Evolutionary conservation across 2,113 vertebrate genomes (phyloP).

Genomic region (Benitochromis conjunctus): DNA sequence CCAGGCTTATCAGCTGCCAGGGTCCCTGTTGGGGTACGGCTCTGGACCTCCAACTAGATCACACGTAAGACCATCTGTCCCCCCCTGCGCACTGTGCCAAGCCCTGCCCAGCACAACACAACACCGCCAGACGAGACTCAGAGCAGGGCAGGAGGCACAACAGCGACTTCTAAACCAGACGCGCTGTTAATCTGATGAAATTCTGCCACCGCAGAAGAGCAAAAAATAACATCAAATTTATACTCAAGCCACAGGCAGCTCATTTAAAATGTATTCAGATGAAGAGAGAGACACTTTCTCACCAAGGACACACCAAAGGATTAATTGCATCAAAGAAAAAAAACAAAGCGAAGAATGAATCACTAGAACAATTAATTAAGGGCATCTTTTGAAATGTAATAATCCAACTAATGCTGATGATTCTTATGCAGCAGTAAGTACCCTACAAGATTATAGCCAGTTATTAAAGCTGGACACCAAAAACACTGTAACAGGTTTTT

Average conservation of each 20-base stretch:
- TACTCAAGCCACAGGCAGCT: conserved; percentile 27
- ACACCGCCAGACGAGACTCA: conserved; percentile 43
- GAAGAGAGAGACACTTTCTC: not conserved
- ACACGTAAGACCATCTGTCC: conserved; percentile 60
- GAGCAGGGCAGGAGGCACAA: conserved; percentile 16
- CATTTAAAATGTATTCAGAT: conserved; percentile 42
- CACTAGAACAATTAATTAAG: not conserved
- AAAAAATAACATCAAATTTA: conserved; percentile 29
- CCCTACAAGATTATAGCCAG: conserved; percentile 6
- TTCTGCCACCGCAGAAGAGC: conserved; percentile 1
- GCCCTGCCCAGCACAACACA: conserved; percentile 23
- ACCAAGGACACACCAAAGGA: not conserved
- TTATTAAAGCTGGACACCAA: not conserved
- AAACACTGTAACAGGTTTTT: conserved; percentile 21
- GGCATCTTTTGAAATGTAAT: not conserved
- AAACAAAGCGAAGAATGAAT: not conserved
- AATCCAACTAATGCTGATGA: not conserved
- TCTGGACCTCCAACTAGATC: conserved; percentile 60
- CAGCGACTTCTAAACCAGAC: conserved; percentile 1
- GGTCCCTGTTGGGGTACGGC: conserved; percentile 33
- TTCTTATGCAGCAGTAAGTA: not conserved
- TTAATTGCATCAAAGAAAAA: not conserved
- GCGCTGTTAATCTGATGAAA: conserved; percentile 26
- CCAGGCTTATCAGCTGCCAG: conserved; percentile 51
- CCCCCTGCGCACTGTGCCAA: conserved; percentile 47